phyloP scores from a whole-genome alignment of 2,113 vertebrate genomes.

The Neofelis nebulosa region DNA sequence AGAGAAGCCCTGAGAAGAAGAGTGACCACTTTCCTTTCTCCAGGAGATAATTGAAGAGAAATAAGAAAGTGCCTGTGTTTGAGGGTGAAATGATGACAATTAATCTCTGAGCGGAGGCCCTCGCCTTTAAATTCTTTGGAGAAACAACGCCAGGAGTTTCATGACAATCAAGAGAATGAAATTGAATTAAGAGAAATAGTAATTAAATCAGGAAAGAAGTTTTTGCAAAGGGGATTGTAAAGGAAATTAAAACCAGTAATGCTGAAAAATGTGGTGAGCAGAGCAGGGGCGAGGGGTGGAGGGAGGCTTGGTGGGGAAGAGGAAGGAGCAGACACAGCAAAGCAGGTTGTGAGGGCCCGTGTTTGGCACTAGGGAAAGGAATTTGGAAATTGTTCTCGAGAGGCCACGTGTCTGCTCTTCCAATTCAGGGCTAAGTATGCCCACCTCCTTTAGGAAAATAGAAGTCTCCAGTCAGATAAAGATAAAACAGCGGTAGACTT shows the following conservation, averaged over 20 bases:
- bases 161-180: constrained; percentile 67
- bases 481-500: background rate
- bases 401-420: background rate
- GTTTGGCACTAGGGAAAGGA: background rate
- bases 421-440: background rate
- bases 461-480: background rate
- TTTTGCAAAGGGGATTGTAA: constrained; percentile 73
- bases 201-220: constrained; percentile 79
- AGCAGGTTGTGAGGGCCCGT: background rate
- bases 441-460: background rate
- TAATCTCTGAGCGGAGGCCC: constrained; percentile 68
- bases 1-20: constrained; percentile 39
- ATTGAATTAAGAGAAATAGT: constrained; percentile 75
- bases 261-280: constrained; percentile 63
- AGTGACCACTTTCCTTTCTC: constrained; percentile 40
- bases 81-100: constrained; percentile 66
- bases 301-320: background rate
- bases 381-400: background rate
- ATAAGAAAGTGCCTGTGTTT: constrained; percentile 50
- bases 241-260: constrained; percentile 78
- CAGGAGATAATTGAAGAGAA: constrained; percentile 64
- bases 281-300: constrained; percentile 1
- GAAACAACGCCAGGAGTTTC: constrained; percentile 76
- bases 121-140: constrained; percentile 48
- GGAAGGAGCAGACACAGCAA: background rate